Evolutionary conservation across 2,888 invertebrate species (phyloP).

Genomic region (Hypomecis atomaria): DNA sequence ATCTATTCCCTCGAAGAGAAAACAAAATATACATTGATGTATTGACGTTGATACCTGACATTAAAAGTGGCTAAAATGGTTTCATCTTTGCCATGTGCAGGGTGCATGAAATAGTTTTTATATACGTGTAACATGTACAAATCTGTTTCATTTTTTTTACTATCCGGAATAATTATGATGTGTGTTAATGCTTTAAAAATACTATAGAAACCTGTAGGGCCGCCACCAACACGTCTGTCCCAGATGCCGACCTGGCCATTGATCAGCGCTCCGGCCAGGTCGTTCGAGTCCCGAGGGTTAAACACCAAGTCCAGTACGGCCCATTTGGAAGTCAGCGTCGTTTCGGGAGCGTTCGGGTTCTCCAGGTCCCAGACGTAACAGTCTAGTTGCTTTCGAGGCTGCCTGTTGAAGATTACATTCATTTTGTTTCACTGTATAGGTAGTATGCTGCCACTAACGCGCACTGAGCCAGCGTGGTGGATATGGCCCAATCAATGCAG

Average conservation of each 20-base stretch:
- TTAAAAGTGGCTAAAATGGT: too few relatives aligned
- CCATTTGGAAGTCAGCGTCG: background rate
- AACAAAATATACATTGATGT: too few relatives aligned
- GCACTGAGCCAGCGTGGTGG: too few relatives aligned
- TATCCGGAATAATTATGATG: too few relatives aligned
- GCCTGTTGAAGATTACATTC: conserved; percentile 77
- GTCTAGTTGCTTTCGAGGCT: conserved; percentile 52
- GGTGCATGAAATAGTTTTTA: too few relatives aligned
- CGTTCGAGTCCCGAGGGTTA: conserved; percentile 5
- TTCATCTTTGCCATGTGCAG: too few relatives aligned
- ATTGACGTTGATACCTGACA: too few relatives aligned
- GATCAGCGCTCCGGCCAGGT: conserved; percentile 69
- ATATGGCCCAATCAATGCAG: too few relatives aligned
- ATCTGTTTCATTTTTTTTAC: too few relatives aligned
- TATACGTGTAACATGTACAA: too few relatives aligned
- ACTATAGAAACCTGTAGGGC: conserved; percentile 63
- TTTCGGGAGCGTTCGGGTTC: background rate
- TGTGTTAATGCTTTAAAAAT: background rate
- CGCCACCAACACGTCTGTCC: conserved; percentile 91
- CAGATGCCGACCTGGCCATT: conserved; percentile 88
- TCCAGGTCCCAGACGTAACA: conserved; percentile 12
- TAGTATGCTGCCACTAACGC: too few relatives aligned
- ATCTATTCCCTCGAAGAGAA: too few relatives aligned
- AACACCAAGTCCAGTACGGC: conserved; percentile 1
- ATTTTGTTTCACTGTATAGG: background rate